These are phyloP conservation scores for Crenuchus spilurus DNA, from an alignment of 2,797 vertebrate genomes.

Conservation along the genomic window DNA sequence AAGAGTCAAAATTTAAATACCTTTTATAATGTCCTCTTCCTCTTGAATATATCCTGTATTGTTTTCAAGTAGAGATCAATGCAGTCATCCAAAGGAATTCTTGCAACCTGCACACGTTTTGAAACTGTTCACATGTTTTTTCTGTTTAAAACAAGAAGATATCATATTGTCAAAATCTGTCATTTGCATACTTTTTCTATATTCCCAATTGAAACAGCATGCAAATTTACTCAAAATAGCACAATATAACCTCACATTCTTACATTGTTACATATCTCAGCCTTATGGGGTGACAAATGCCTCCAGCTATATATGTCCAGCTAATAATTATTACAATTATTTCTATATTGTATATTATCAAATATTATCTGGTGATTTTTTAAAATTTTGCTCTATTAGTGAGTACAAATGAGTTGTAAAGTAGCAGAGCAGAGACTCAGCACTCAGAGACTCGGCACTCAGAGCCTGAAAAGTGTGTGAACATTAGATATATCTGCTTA, in stretches of 20 bases:
- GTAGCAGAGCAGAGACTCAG: neutral
- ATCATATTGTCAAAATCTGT: neutral
- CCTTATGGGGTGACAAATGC: neutral
- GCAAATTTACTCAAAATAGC: neutral
- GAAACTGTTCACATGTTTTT: neutral
- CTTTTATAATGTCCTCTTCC: conserved; percentile 31
- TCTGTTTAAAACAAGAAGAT: conserved; percentile 22
- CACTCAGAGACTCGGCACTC: neutral
- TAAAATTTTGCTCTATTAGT: neutral
- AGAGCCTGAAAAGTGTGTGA: neutral
- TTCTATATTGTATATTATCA: neutral
- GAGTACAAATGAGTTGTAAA: neutral
- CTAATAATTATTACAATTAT: no score
- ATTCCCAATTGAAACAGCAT: neutral
- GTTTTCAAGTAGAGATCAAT: conserved; percentile 4
- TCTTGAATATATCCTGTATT: conserved; percentile 29
- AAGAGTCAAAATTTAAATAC: conserved; percentile 45
- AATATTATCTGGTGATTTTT: neutral
- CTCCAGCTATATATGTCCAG: neutral
- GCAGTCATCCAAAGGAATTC: neutral
- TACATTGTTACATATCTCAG: neutral
- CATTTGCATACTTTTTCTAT: neutral
- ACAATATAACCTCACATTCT: neutral
- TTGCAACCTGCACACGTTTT: conserved; percentile 1
- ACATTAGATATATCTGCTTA: neutral